These are phyloP conservation scores for Diarsia mendica DNA, from an alignment of 2,888 invertebrate species.

Conservation along the genomic window DNA sequence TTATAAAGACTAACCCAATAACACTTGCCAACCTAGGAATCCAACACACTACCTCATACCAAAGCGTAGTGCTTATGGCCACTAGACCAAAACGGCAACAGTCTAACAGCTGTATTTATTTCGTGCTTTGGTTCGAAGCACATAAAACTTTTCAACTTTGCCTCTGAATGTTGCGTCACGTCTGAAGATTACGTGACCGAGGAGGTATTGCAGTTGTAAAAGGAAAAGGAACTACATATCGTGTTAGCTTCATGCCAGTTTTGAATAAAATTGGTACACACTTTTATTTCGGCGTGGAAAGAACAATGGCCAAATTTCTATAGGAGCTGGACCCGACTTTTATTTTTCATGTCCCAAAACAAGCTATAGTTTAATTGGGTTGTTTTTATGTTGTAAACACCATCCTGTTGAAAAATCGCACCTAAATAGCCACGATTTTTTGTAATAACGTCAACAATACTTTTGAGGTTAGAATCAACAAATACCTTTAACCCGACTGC, in stretches of 20 bases:
- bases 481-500: too few relatives aligned
- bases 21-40: neutral
- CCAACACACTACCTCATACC: neutral
- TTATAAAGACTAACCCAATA: neutral
- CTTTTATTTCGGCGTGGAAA: too few relatives aligned
- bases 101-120: neutral
- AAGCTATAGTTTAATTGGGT: too few relatives aligned
- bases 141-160: slow-evolving; percentile 6
- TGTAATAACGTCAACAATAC: too few relatives aligned
- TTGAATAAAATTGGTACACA: neutral
- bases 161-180: slow-evolving; percentile 5
- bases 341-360: too few relatives aligned
- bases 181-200: slow-evolving; percentile 13
- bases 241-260: neutral
- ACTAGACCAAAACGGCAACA: neutral
- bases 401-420: too few relatives aligned
- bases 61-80: neutral
- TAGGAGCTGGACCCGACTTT: too few relatives aligned
- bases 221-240: neutral
- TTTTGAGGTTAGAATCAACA: too few relatives aligned
- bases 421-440: too few relatives aligned
- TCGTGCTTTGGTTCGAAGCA: slow-evolving; percentile 1
- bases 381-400: too few relatives aligned
- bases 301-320: too few relatives aligned
- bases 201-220: slow-evolving; percentile 4